phyloP scores from a whole-genome alignment of 2,888 invertebrate species.

The Macropis europaea region DNA sequence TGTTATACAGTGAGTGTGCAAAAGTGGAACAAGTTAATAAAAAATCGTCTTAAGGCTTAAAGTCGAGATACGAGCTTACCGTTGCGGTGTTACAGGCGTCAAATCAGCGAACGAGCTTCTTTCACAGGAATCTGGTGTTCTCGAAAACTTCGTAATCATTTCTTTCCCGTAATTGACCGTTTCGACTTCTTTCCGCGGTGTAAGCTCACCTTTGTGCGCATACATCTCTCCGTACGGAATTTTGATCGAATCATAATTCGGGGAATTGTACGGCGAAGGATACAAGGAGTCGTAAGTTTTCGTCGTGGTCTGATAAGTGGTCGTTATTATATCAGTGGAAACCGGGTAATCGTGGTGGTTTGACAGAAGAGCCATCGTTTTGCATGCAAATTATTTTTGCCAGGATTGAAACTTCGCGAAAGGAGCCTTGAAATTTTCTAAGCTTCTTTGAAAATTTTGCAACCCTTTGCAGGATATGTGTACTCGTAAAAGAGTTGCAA shows the following conservation, averaged over 20 bases:
- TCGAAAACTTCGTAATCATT: conserved; percentile 61
- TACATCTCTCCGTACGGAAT: conserved; percentile 65
- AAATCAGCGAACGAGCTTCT: conserved; percentile 69
- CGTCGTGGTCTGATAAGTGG: conserved; percentile 55
- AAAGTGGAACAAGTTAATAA: not conserved
- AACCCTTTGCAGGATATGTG: no score
- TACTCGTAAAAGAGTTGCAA: no score
- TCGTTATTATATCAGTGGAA: conserved; percentile 66
- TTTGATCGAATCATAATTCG: conserved; percentile 67
- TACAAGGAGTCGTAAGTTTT: conserved; percentile 69
- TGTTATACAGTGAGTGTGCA: not conserved
- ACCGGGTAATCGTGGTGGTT: conserved; percentile 72
- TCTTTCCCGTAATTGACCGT: conserved; percentile 55
- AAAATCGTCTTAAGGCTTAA: no score
- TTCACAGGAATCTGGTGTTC: conserved; percentile 71
- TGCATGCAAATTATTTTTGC: not conserved
- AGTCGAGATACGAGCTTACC: conserved; percentile 58
- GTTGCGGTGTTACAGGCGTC: conserved; percentile 73
- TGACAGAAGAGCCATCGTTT: conserved; percentile 72
- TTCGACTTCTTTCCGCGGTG: conserved; percentile 64
- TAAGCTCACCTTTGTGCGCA: conserved; percentile 63
- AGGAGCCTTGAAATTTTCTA: not conserved
- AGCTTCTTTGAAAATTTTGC: not conserved
- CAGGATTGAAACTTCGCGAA: not conserved
- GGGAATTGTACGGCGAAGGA: conserved; percentile 74